Base-by-base conservation (phyloP, 2,797 vertebrate genomes). In the Hybognathus amarus region DNA sequence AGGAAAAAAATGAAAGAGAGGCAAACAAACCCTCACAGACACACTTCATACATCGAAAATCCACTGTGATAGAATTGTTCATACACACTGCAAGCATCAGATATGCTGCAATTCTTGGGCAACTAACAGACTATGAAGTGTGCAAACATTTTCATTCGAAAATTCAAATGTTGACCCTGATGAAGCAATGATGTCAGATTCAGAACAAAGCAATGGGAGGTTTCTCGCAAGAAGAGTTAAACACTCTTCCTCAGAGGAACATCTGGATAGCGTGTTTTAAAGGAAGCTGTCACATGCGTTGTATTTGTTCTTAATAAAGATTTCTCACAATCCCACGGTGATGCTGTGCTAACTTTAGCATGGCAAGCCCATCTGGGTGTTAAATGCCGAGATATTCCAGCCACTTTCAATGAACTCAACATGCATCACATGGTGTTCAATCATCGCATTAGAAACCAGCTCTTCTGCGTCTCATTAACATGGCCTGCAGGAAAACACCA, bases 1-100 rank as follows among this genome's bases (percentile, higher is more conserved):
- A 80, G 52, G 86, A 88, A 88, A 90, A 90, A 90, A 88, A 80
- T 38, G 91, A 92, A 93, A 92, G 74, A 89, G 87, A 92, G 92
- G 73, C 67, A 89, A 88, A 78, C 52, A 71, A 77, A 78, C 56
- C 30, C 71, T 36, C 50, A 12, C 42, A 66, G 70, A 73, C 40
- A 67, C n/a, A 54, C 45, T 40, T 40, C 61, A 66, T 22, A 59
- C 47, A 71, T 80, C 3, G 15, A 66, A 66, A 24, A 50, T 67
- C 80, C 45, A 67, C 80, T 54, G 68, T 33, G 56, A 82, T 59
- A 42, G 27, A 74, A 45, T 27, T 69, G n/a, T 38, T 80, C 67
- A 22, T n/a, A n/a, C 30, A 27, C 27, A 33, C 50, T 56, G 67
- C 6, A 40, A 80, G 36, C 66, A 24, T 69, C 50, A 45, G 11